phyloP scores from a whole-genome alignment of 2,113 vertebrate genomes.

The Tiliqua scincoides region DNA sequence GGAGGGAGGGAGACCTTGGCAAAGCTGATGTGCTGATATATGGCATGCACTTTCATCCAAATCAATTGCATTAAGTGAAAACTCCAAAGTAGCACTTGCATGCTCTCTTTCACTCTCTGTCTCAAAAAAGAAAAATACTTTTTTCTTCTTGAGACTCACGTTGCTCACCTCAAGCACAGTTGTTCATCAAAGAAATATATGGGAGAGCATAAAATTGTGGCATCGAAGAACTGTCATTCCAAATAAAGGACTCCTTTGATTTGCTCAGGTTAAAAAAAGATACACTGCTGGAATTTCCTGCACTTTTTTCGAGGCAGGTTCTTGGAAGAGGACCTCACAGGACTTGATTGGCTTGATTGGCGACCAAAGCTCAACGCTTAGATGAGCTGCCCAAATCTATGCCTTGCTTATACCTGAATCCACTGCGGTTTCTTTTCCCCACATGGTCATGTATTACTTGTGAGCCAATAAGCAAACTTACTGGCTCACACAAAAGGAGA shows the following conservation, averaged over 20 bases:
- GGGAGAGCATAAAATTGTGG: constrained; percentile 7
- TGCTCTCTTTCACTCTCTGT: background rate
- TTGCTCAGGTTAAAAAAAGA: constrained; percentile 53
- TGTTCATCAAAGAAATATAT: constrained; percentile 31
- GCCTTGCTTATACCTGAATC: background rate
- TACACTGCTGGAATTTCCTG: constrained; percentile 34
- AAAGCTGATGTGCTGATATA: background rate
- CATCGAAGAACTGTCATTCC: background rate
- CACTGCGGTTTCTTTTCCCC: background rate
- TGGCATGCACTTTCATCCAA: background rate
- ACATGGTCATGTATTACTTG: constrained; percentile 35
- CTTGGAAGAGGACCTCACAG: background rate
- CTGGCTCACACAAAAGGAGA: background rate
- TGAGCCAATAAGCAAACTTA: constrained; percentile 5
- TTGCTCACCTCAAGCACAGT: constrained; percentile 30
- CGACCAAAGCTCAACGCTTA: background rate
- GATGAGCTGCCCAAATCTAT: constrained; percentile 20
- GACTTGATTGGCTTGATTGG: constrained; percentile 38
- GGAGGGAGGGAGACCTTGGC: too few species aligned
- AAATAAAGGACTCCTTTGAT: background rate
- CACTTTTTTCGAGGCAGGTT: background rate
- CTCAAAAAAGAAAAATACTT: background rate
- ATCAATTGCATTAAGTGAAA: background rate
- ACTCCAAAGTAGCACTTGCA: background rate
- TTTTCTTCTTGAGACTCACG: background rate